Conservation (phyloP, 2,113 vertebrate genomes). For the Ailurus styani region DNA sequence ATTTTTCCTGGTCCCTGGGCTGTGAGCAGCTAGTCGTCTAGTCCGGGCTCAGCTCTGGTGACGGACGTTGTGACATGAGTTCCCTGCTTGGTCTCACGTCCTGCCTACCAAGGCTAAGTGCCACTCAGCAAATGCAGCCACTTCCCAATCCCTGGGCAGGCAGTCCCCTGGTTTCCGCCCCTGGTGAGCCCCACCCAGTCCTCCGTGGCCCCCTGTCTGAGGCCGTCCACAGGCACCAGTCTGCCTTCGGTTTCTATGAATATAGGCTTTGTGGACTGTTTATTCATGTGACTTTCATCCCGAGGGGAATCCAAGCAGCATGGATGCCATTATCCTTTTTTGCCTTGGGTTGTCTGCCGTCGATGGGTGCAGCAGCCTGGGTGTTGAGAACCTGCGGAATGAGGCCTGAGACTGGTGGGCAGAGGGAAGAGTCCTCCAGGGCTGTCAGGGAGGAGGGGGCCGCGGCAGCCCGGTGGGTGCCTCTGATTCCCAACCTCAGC, state of each 20-base stretch:
- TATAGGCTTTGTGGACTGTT: conserved; percentile 20
- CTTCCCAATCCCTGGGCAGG: background rate
- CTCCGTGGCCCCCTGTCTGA: background rate
- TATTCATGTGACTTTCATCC: conserved; percentile 12
- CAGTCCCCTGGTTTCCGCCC: background rate
- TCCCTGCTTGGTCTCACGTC: background rate
- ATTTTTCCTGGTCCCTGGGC: background rate
- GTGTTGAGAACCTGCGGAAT: background rate
- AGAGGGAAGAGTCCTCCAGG: background rate
- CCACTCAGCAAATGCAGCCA: background rate
- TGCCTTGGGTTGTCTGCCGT: background rate
- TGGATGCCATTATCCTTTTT: background rate
- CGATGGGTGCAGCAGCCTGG: rapidly evolving
- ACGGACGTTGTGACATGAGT: background rate
- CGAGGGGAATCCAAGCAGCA: background rate
- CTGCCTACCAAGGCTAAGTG: background rate
- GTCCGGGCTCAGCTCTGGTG: background rate
- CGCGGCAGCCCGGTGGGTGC: rapidly evolving
- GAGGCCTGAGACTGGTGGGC: background rate
- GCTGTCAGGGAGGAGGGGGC: background rate
- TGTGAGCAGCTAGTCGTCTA: rapidly evolving
- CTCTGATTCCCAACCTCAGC: background rate
- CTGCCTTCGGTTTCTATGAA: conserved; percentile 34
- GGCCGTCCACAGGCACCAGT: background rate
- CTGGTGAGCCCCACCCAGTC: background rate